Percentiles rank a stretch among this genome's conserved stretches.
Conservation (phyloP, 1,140 invertebrate species). For the Drosophila ironensis region DNA sequence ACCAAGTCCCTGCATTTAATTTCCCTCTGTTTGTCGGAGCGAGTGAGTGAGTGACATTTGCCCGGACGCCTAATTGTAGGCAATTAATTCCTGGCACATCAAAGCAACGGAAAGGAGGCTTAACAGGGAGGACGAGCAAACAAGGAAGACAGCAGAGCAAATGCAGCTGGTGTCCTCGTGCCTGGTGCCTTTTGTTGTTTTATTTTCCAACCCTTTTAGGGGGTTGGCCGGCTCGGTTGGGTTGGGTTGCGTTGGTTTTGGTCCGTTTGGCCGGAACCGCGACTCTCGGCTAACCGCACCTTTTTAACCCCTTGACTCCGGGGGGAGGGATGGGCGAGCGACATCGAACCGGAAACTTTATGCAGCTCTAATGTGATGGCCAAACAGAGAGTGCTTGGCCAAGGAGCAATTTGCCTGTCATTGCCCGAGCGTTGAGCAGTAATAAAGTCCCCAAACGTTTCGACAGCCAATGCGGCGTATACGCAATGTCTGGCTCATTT, state of each 20-base stretch:
- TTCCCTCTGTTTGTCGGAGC: not conserved
- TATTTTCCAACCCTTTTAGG: not conserved
- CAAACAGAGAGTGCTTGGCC: constrained; percentile 40
- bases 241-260: not conserved
- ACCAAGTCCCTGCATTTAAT: not conserved
- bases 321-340: not conserved
- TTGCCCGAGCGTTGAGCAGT: constrained; percentile 71
- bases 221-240: constrained; percentile 5
- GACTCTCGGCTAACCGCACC: constrained; percentile 71
- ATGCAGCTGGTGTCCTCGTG: constrained; percentile 78
- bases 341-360: constrained; percentile 59
- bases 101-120: constrained; percentile 61
- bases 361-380: constrained; percentile 61
- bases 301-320: constrained; percentile 70
- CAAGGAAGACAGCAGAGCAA: constrained; percentile 62
- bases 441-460: constrained; percentile 67
- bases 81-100: constrained; percentile 82
- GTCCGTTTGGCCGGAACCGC: constrained; percentile 23
- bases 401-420: constrained; percentile 76
- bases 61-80: constrained; percentile 79
- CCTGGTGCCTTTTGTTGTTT: constrained; percentile 40
- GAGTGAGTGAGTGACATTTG: constrained; percentile 66
- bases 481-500: constrained; percentile 48
- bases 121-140: constrained; percentile 45
- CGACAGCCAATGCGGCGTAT: constrained; percentile 52